Evolutionary conservation across 2,113 vertebrate genomes (phyloP).

Genomic region (Cariama cristata): DNA sequence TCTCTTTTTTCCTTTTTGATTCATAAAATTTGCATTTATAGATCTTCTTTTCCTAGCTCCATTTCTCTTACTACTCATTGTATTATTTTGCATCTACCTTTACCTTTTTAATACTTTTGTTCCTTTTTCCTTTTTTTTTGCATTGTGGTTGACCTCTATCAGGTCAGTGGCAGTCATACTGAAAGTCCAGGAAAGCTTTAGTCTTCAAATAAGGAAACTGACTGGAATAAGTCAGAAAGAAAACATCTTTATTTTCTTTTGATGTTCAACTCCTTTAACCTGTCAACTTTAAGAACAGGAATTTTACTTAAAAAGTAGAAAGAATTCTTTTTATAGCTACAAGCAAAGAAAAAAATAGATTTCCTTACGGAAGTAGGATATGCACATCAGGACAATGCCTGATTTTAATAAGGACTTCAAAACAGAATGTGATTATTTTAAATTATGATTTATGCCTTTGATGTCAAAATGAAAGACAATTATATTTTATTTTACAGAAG

Average conservation of each 20-base stretch:
- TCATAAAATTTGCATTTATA: neutral
- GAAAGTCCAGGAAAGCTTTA: neutral
- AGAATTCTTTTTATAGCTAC: constrained; percentile 23
- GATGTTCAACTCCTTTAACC: neutral
- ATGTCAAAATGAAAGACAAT: constrained; percentile 35
- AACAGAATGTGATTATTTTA: constrained; percentile 38
- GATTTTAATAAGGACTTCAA: constrained; percentile 58
- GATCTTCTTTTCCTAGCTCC: neutral
- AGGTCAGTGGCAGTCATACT: neutral
- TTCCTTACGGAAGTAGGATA: constrained; percentile 14
- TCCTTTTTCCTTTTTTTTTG: neutral
- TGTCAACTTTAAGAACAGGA: neutral
- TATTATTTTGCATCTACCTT: neutral
- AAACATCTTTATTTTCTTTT: neutral
- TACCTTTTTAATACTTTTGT: neutral
- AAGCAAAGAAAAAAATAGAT: neutral
- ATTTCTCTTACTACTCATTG: neutral
- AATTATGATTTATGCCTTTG: constrained; percentile 45
- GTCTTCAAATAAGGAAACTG: neutral
- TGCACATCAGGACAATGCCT: neutral
- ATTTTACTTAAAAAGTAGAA: constrained; percentile 24
- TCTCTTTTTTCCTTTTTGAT: neutral
- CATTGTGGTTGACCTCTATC: neutral
- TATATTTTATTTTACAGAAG: constrained; percentile 4
- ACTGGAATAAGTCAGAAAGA: neutral